These are phyloP conservation scores for Drosophila tanythrix DNA, from an alignment of 2,888 invertebrate genomes.

Conservation along the genomic window DNA sequence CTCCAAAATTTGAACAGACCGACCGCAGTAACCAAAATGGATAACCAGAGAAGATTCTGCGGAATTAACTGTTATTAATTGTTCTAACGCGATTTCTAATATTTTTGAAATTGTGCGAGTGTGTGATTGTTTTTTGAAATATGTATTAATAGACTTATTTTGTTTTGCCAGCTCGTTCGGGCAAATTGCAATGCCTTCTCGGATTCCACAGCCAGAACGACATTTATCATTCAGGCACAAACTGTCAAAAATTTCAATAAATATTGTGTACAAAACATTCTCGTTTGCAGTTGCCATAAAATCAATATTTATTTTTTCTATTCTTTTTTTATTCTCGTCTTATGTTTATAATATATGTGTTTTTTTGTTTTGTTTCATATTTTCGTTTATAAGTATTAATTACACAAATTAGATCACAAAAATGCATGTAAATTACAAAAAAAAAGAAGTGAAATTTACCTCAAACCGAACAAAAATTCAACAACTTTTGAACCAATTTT, in stretches of 20 bases:
- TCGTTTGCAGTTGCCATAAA: slow-evolving; percentile 66
- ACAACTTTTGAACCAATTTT: slow-evolving; percentile 38
- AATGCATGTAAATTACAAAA: slow-evolving; percentile 81
- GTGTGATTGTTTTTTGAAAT: slow-evolving; percentile 56
- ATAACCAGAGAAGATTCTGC: slow-evolving; percentile 25
- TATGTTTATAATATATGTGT: slow-evolving; percentile 52
- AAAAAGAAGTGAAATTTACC: slow-evolving; percentile 61
- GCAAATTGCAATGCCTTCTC: slow-evolving; percentile 41
- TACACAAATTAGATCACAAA: slow-evolving; percentile 83
- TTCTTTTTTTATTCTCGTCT: slow-evolving; percentile 51
- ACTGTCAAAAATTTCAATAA: slow-evolving; percentile 7
- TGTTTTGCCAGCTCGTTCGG: slow-evolving; percentile 28
- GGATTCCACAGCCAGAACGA: slow-evolving; percentile 7
- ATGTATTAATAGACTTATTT: slow-evolving; percentile 45
- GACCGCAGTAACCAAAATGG: slow-evolving; percentile 32
- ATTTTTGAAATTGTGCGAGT: slow-evolving; percentile 51
- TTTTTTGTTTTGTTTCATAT: slow-evolving; percentile 50
- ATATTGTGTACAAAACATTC: slow-evolving; percentile 38
- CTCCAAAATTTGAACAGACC: slow-evolving; percentile 30
- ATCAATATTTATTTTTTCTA: slow-evolving; percentile 64
- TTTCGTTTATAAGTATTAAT: slow-evolving; percentile 73
- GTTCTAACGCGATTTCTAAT: slow-evolving; percentile 21
- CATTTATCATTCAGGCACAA: not conserved
- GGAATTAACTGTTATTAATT: slow-evolving; percentile 27
- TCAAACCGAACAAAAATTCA: slow-evolving; percentile 55